Conservation (phyloP, 2,888 invertebrate species). For the Polylopha cassiicola region DNA sequence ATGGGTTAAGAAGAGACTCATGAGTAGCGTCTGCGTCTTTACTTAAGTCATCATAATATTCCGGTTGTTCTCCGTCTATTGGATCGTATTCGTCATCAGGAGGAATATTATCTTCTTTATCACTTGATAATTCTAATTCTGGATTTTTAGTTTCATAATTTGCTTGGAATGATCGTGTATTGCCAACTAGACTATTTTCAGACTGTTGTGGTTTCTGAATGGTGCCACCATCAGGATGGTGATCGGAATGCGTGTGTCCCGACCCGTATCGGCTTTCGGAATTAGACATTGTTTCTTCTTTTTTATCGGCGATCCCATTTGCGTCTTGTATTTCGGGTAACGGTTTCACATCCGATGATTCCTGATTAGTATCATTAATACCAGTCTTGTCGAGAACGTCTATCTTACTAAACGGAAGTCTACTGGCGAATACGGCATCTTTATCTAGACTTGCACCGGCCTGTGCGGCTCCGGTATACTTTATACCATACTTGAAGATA, state of each 20-base stretch:
- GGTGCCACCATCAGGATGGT: constrained; percentile 46
- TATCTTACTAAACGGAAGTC: constrained; percentile 62
- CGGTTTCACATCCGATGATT: constrained; percentile 25
- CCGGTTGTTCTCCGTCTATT: constrained; percentile 67
- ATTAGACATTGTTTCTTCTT: constrained; percentile 37
- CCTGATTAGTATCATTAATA: constrained; percentile 47
- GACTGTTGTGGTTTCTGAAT: constrained; percentile 24
- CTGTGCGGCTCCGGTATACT: constrained; percentile 88
- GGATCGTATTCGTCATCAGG: constrained; percentile 68
- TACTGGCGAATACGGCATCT: constrained; percentile 64
- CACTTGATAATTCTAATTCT: constrained; percentile 59
- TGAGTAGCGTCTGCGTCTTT: constrained; percentile 50
- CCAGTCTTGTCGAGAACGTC: constrained; percentile 62
- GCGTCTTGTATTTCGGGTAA: constrained; percentile 17
- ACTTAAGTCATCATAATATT: constrained; percentile 79
- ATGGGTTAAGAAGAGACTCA: constrained; percentile 50
- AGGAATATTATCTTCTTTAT: constrained; percentile 51
- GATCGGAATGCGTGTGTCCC: constrained; percentile 57
- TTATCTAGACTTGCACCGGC: constrained; percentile 85
- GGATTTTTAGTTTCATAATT: constrained; percentile 40
- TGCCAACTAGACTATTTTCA: constrained; percentile 41
- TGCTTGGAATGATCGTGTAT: constrained; percentile 55
- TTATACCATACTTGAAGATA: constrained; percentile 86
- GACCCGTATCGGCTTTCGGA: constrained; percentile 42
- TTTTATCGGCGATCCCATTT: constrained; percentile 25